Evolutionary conservation across 2,113 vertebrate species (phyloP).

Genomic region (Dolichallabes microphthalmus): DNA sequence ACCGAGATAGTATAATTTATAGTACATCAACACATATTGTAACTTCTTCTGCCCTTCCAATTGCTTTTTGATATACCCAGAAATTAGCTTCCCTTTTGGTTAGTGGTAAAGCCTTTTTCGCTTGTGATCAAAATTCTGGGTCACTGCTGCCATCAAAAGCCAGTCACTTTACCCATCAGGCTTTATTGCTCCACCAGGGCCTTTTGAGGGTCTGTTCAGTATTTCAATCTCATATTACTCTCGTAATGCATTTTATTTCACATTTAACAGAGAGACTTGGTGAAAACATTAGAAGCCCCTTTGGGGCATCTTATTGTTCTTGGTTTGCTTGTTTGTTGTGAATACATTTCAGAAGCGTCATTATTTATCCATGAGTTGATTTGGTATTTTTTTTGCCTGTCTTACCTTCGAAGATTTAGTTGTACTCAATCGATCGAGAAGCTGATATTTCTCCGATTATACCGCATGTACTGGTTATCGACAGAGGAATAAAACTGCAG

Average conservation of each 20-base stretch:
- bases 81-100: neutral
- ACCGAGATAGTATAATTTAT: neutral
- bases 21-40: neutral
- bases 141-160: neutral
- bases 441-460: neutral
- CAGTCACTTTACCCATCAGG: neutral
- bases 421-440: neutral
- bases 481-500: neutral
- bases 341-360: constrained; percentile 23
- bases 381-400: neutral
- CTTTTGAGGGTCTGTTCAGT: constrained; percentile 3
- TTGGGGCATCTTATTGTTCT: neutral
- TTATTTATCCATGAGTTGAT: constrained; percentile 10
- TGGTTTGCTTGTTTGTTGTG: constrained; percentile 21
- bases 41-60: neutral
- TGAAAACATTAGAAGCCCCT: neutral
- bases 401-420: neutral
- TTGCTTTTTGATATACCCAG: neutral
- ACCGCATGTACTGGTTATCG: neutral
- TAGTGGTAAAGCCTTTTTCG: neutral
- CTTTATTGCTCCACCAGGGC: neutral
- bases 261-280: constrained; percentile 5
- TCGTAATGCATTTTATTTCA: constrained; percentile 21
- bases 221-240: neutral
- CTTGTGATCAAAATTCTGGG: neutral